Conservation (phyloP, 2,113 vertebrate species). For the Tachysurus vachellii region DNA sequence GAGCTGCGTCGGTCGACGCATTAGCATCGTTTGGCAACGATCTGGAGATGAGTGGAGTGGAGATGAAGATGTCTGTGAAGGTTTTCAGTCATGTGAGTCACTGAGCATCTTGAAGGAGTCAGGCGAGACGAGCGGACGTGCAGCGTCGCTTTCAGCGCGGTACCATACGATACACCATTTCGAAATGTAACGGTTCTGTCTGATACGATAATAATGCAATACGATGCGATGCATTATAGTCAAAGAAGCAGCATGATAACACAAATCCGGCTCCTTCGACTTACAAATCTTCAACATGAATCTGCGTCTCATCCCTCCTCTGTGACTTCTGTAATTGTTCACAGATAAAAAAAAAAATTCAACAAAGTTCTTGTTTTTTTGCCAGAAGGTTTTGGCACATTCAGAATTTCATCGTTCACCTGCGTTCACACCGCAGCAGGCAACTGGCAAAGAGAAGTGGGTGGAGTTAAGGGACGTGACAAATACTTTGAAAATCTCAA, state of each 20-base stretch:
- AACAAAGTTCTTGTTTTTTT: neutral
- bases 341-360: neutral
- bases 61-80: conserved; percentile 1
- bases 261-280: neutral
- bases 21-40: neutral
- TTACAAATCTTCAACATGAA: neutral
- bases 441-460: neutral
- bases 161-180: neutral
- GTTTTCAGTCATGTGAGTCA: neutral
- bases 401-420: neutral
- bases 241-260: neutral
- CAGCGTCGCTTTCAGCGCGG: neutral
- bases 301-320: neutral
- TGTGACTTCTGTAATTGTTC: neutral
- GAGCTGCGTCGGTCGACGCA: neutral
- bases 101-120: neutral
- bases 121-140: neutral
- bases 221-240: neutral
- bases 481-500: neutral
- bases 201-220: neutral
- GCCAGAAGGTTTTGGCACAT: neutral
- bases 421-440: neutral
- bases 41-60: conserved; percentile 5
- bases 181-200: neutral
- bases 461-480: neutral